Evolutionary conservation across 2,888 invertebrate species (phyloP), one percentile per base, ranked within the genome.

Genomic region (Conus canariensis): DNA sequence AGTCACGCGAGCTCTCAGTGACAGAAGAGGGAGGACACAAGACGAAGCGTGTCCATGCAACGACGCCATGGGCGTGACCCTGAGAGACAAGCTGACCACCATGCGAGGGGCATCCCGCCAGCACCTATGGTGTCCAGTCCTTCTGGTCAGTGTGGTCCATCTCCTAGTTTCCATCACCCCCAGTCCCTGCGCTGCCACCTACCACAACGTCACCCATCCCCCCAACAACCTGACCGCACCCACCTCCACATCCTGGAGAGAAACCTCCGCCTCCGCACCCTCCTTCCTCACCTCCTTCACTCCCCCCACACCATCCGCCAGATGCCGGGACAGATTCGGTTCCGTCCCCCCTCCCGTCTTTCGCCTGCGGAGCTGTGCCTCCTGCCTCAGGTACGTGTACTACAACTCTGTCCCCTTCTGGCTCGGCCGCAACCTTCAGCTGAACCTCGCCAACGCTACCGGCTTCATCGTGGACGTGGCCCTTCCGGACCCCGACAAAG

Each of bases 341-440:
- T 16, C 58, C 4, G 89, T 91, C 60, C 85, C 70, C 10, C 67
- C 64, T 0, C 88, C 86, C 16, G 59, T 82, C 0, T 93, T 92
- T 88, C 70, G 80, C 59, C 58, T 90, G n/a, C 58, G 85, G 56
- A 91, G 91, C 16, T 92, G 93, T 58, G 87, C 90, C 19, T 90
- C 90, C 88, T 93, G 93, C 80, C 92, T 91, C 85, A 70, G 25
- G 14, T 93, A 91, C 86, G 82, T 93, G 85, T 93, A 90, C 90
- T 60, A 83, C 60, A 83, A 70, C 8, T 77, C 83, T 10, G 30
- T 89, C 58, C 22, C 80, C 45, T 22, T 77, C 10, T 19, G 25
- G n/a, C 22, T 12, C 25, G 6, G 12, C 59, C 45, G 64, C 64
- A 10, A 5, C 16, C 64, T 64, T 1, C 64, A 16, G 64, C 64